A percentile compares a stretch with the other conserved stretches of the same genome.
Evolutionary conservation across 2,113 vertebrate genomes (phyloP).

Genomic region (Ammodytes marinus): DNA sequence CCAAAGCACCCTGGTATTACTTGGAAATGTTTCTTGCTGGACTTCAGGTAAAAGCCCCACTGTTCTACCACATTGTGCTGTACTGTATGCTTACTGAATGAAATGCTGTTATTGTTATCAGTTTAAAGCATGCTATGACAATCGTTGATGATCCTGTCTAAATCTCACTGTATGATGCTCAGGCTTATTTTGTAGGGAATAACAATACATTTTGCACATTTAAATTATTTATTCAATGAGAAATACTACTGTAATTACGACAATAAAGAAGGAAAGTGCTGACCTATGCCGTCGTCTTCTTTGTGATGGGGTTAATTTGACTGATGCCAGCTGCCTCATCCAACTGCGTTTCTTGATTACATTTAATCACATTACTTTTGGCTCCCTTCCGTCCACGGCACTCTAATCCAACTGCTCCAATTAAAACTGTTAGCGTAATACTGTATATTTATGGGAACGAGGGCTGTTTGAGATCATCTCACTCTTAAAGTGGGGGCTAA

Average conservation of each 20-base stretch:
- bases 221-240: conserved; percentile 24
- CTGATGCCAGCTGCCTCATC: not conserved
- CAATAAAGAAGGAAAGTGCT: conserved; percentile 16
- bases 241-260: not conserved
- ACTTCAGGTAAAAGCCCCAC: not conserved
- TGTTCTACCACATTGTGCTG: not conserved
- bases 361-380: conserved; percentile 38
- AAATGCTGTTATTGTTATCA: not conserved
- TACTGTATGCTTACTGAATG: conserved; percentile 5
- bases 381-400: conserved; percentile 5
- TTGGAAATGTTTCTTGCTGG: conserved; percentile 5
- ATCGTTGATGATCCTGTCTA: not conserved
- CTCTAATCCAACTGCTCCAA: conserved; percentile 17
- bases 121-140: conserved; percentile 37
- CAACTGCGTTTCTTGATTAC: conserved; percentile 34
- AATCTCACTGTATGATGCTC: not conserved
- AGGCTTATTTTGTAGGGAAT: conserved; percentile 6
- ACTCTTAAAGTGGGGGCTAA: not conserved
- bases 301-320: conserved; percentile 1
- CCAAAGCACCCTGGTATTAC: not conserved
- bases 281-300: not conserved
- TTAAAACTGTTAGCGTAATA: conserved; percentile 9
- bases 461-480: conserved; percentile 18
- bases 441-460: conserved; percentile 37
- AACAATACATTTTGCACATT: conserved; percentile 3